Evolutionary conservation across 30 jellyfish, hydroid and myxozoan species (phyloP), one percentile per base, ranked within the genome.

Genomic region (Hydra vulgaris): DNA sequence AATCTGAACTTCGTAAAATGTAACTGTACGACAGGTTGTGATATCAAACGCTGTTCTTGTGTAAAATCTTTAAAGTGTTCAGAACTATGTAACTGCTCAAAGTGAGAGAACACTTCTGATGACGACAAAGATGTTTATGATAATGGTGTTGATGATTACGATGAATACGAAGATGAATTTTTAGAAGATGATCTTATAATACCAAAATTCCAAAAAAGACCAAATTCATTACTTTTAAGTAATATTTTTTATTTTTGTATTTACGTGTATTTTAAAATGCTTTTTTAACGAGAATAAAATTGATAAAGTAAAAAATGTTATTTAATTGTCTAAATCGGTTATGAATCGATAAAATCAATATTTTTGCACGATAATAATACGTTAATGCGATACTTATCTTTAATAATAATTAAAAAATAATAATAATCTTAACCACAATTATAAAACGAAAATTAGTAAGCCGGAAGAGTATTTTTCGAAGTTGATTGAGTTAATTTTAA

Each of bases 41-140:
- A 69, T 52, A 84, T 24, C 77, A 84, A 84, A 25, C 88, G 93
- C 26, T 84, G 93, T 71, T 77, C 83, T 21, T 84, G 93, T 27
- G 12, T 21, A 61, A 84, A 77, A 74, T 84, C 85, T 18, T 26
- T 76, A 18, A 76, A 75, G 27, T 77, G 93, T 70, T 72, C 88
- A 17, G 93, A 84, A 52, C 78, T 78, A 54, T 84, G n/a, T n/a
- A n/a, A n/a, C n/a, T n/a, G n/a, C n/a, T n/a, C n/a, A n/a, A n/a
- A n/a, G n/a, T n/a, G n/a, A 82, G 79, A 77, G 54, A 84, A 84
- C 79, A 26, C 7, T 23, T 16, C 23, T 21, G 16, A 17, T 20
- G 82, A 17, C 21, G 25, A 74, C 21, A 78, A 74, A 16, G 78
- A 26, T 74, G 82, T 15, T 74, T 22, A 8, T 18, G 26, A 24